phyloP scores from a whole-genome alignment of 1,140 invertebrate species.

The Oedothorax gibbosus region DNA sequence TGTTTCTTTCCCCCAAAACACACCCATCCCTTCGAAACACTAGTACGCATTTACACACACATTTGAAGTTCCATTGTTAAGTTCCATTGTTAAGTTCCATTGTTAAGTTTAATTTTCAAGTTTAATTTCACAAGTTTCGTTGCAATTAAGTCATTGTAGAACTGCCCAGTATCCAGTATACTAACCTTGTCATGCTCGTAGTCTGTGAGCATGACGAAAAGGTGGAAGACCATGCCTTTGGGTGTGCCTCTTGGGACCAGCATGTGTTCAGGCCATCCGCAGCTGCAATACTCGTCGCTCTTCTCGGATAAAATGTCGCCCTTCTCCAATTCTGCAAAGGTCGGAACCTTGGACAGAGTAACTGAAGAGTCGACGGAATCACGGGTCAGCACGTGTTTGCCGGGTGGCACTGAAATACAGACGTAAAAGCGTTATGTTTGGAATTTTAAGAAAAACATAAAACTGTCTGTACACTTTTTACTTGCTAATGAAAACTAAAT shows the following conservation, averaged over 20 bases:
- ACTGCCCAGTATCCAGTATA: neutral
- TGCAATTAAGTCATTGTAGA: too few species aligned
- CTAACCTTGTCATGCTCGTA: conserved; percentile 64
- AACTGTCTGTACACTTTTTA: too few species aligned
- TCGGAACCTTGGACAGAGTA: conserved; percentile 78
- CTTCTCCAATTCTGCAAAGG: conserved; percentile 71
- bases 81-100: too few species aligned
- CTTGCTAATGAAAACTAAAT: too few species aligned
- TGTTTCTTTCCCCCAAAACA: too few species aligned
- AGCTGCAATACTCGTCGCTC: conserved; percentile 76
- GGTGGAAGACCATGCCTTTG: conserved; percentile 77
- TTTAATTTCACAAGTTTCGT: too few species aligned
- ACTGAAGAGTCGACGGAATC: conserved; percentile 76
- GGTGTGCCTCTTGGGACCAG: conserved; percentile 80
- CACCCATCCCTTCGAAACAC: too few species aligned
- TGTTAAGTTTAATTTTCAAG: too few species aligned
- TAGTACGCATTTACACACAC: too few species aligned
- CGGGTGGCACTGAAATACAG: conserved; percentile 72
- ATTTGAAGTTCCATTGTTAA: too few species aligned
- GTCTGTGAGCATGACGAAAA: conserved; percentile 87
- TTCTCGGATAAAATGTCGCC: conserved; percentile 60
- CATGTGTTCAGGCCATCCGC: conserved; percentile 89
- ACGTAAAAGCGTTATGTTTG: too few species aligned
- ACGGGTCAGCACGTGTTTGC: conserved; percentile 75
- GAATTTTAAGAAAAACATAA: too few species aligned